Conservation (phyloP, 2,888 invertebrate genomes). For the Panzeria rudis region DNA sequence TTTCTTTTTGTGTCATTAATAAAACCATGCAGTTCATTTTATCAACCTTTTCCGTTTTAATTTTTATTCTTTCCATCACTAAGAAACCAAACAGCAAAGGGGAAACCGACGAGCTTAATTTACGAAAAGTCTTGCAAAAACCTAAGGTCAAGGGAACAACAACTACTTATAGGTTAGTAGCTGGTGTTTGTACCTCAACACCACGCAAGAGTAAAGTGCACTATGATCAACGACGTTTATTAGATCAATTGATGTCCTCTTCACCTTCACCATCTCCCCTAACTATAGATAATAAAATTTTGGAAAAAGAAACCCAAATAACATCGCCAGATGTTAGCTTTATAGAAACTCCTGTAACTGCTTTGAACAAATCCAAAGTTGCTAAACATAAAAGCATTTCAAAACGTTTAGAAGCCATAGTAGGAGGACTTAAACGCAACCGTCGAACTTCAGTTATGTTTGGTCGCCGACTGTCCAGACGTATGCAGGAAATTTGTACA, state of each 20-base stretch:
- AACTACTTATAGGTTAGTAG: constrained; percentile 42
- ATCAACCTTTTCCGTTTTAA: not conserved
- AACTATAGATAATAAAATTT: constrained; percentile 26
- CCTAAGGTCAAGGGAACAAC: constrained; percentile 9
- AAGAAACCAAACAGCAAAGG: constrained; percentile 42
- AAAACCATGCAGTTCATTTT: not conserved
- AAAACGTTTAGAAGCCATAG: constrained; percentile 59
- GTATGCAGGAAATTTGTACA: constrained; percentile 66
- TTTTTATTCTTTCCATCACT: not conserved
- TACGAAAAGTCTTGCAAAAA: constrained; percentile 55
- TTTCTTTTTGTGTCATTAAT: not conserved
- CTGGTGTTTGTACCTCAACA: constrained; percentile 79
- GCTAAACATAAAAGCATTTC: constrained; percentile 26
- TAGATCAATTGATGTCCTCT: constrained; percentile 75
- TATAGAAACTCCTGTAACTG: constrained; percentile 64
- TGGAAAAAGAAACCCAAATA: constrained; percentile 18
- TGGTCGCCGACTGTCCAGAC: constrained; percentile 58
- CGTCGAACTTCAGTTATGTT: constrained; percentile 49
- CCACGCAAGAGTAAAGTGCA: constrained; percentile 80
- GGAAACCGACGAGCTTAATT: constrained; percentile 30
- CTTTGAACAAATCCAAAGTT: constrained; percentile 30
- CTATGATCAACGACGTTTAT: constrained; percentile 76
- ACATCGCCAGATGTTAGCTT: constrained; percentile 50
- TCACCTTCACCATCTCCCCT: constrained; percentile 64
- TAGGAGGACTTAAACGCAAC: constrained; percentile 46